Evolutionary conservation across 2,797 vertebrate genomes (phyloP), one percentile per base, ranked within the genome.

Genomic region (Bucorvus abyssinicus): DNA sequence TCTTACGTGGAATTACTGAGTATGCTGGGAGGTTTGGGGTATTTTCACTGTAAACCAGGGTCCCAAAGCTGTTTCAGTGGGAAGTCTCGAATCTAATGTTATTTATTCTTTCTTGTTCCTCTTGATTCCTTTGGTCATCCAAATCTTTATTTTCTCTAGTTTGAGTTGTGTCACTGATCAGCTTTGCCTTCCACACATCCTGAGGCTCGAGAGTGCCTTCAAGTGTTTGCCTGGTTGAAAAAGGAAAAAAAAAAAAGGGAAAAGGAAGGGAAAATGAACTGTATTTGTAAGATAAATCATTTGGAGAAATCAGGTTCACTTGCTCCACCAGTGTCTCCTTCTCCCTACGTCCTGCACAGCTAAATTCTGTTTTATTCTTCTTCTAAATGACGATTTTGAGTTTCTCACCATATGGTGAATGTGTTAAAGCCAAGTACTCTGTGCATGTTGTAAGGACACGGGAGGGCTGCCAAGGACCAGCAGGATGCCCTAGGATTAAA

Each of bases 391-490:
- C 1, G 1, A 5, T 60, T 81, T 27, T n/a, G 74, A 64, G 34
- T 45, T 90, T 82, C 79, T 86, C 50, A 44, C 76, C 74, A 14
- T 69, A 42, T 65, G 93, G 69, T 11, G 12, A 26, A 27, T 20
- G 27, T 36, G 64, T 64, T 55, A 55, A 57, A 93, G 69, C 91
- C 65, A 75, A 94, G 73, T 26, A 14, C 32, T 87, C 65, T 1
- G 1, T 29, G 50, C 64, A 53, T 56, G 12, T 40, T 77, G 49
- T 60, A 29, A 77, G 67, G 78, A 71, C 19, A 7, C 0, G 3
- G 71, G 60, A 90, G 38, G 30, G 53, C 77, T 96, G 89, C 86
- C 86, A 82, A 42, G 90, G 76, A 78, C 47, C 83, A 86, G 69
- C 80, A 75, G 85, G 87, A 59, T 26, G 40, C 55, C 82, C 67